These are phyloP conservation scores for Drosophila lini DNA, from an alignment of 1,140 invertebrate species.

Conservation along the genomic window DNA sequence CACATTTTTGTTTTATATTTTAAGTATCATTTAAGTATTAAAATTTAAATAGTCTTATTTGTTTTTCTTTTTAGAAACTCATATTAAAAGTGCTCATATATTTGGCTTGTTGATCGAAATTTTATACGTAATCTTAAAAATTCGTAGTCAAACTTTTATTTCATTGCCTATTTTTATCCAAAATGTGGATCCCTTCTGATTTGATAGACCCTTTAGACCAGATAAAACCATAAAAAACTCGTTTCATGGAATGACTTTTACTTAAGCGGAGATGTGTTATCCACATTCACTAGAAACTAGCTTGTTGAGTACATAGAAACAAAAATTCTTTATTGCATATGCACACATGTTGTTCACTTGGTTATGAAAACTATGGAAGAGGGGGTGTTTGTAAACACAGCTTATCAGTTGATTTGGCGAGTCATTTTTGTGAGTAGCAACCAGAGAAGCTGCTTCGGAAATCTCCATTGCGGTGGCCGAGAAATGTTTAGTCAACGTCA, in stretches of 20 bases:
- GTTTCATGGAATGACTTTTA: conserved; percentile 2
- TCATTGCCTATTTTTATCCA: background rate
- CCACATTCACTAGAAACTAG: background rate
- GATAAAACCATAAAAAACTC: conserved; percentile 10
- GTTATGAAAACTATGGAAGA: conserved; percentile 14
- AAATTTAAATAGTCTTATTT: no score
- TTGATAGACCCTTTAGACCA: background rate
- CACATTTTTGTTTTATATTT: no score
- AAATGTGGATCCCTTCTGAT: no score
- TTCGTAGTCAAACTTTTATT: background rate
- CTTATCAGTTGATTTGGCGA: conserved; percentile 55
- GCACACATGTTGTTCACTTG: conserved; percentile 39
- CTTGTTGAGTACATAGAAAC: conserved; percentile 36
- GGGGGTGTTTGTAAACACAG: conserved; percentile 7
- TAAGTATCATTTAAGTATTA: no score
- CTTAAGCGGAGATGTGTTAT: conserved; percentile 4
- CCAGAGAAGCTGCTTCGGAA: conserved; percentile 1
- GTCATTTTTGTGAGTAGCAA: conserved; percentile 31
- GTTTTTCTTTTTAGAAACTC: background rate
- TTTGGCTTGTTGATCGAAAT: background rate
- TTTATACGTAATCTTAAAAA: background rate
- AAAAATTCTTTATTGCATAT: conserved; percentile 43
- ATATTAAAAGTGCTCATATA: background rate
- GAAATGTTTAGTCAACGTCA: conserved; percentile 32
- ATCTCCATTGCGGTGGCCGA: conserved; percentile 5